phyloP scores from a whole-genome alignment of 2,888 invertebrate genomes.

The Coenonympha arcania region DNA sequence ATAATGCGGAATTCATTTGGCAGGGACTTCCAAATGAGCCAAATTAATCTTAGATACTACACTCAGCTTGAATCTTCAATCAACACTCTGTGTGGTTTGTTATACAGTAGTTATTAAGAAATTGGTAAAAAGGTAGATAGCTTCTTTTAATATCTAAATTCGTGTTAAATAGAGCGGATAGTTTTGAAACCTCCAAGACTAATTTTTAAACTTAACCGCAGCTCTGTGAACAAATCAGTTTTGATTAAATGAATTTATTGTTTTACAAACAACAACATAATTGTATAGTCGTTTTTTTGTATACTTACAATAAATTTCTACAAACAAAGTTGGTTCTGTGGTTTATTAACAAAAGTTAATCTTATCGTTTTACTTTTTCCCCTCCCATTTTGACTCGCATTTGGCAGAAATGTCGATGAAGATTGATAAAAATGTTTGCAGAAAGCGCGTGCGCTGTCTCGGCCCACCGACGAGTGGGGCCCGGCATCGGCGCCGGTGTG shows the following conservation, averaged over 20 bases:
- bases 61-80: no score
- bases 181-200: constrained; percentile 7
- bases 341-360: no score
- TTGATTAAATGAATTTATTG: background rate
- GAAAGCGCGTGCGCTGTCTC: constrained; percentile 77
- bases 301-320: no score
- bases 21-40: background rate
- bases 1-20: no score
- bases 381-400: no score
- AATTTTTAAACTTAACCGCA: constrained; percentile 1
- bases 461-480: constrained; percentile 83
- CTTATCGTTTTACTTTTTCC: no score
- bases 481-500: constrained; percentile 64
- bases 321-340: no score
- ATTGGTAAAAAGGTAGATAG: background rate
- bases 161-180: constrained; percentile 9
- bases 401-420: no score
- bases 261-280: background rate
- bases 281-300: no score
- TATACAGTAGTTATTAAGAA: no score
- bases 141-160: constrained; percentile 7
- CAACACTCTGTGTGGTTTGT: no score
- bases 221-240: background rate
- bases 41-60: background rate
- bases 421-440: constrained; percentile 33